Conservation (phyloP, 2,888 invertebrate species). For the Acrocera orbiculus region DNA sequence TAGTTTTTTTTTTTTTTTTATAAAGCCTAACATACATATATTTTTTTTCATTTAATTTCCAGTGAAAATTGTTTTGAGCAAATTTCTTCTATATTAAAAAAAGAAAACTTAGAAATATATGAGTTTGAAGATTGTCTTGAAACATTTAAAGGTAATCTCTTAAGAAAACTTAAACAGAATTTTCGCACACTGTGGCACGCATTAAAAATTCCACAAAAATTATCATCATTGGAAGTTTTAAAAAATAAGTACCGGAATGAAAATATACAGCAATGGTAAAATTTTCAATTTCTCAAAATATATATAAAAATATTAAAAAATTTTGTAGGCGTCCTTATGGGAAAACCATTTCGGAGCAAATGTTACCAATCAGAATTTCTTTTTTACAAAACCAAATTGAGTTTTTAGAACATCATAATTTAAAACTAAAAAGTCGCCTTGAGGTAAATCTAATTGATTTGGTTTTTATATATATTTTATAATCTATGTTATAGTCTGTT, state of each 20-base stretch:
- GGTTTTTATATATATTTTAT: too few relatives aligned
- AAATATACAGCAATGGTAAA: constrained; percentile 16
- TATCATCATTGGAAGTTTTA: constrained; percentile 15
- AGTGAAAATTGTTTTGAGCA: constrained; percentile 3
- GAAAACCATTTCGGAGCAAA: constrained; percentile 15
- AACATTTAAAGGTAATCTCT: too few relatives aligned
- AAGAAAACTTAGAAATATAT: too few relatives aligned
- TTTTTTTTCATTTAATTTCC: background rate
- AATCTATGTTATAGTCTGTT: too few relatives aligned
- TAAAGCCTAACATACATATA: too few relatives aligned
- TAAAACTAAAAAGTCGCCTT: constrained; percentile 14
- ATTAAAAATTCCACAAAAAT: constrained; percentile 13
- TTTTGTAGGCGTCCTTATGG: constrained; percentile 16
- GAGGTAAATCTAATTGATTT: too few relatives aligned
- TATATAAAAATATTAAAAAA: background rate
- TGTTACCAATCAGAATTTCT: constrained; percentile 15
- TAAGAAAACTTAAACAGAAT: too few relatives aligned
- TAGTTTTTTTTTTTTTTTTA: too few relatives aligned
- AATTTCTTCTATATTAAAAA: background rate
- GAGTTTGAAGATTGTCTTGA: too few relatives aligned
- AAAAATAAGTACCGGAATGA: constrained; percentile 16
- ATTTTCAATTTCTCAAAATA: background rate
- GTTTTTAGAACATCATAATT: constrained; percentile 15
- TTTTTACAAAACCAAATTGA: constrained; percentile 14
- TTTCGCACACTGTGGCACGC: constrained; percentile 16